phyloP scores from a whole-genome alignment of 2,888 invertebrate genomes.

The Meteorus colon region DNA sequence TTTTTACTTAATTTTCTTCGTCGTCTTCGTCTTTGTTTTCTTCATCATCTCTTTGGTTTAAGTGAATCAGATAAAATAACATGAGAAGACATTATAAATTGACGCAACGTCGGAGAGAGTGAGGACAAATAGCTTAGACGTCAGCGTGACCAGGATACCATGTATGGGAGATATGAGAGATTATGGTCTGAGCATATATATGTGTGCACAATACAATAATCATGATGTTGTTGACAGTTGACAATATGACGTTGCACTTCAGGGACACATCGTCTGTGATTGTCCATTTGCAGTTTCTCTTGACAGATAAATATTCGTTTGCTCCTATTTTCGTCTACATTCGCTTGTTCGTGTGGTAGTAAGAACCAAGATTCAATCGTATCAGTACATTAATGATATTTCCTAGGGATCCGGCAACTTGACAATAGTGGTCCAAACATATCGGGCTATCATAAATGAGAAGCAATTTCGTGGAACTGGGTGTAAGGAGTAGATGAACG shows the following conservation, averaged over 20 bases:
- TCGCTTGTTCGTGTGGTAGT: neutral
- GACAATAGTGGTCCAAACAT: slow-evolving; percentile 56
- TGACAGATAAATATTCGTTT: neutral
- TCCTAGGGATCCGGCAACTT: slow-evolving; percentile 52
- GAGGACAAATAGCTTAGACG: slow-evolving; percentile 66
- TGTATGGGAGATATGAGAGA: no score
- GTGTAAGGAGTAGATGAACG: slow-evolving; percentile 71
- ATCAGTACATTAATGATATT: neutral
- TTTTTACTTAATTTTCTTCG: no score
- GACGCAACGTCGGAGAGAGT: slow-evolving; percentile 54
- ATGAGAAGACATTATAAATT: slow-evolving; percentile 56
- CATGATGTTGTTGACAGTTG: no score
- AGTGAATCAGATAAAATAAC: slow-evolving; percentile 54
- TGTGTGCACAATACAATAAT: no score
- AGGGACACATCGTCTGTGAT: neutral
- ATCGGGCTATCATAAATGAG: slow-evolving; percentile 67
- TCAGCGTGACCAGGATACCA: slow-evolving; percentile 58
- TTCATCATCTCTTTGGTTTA: slow-evolving; percentile 27
- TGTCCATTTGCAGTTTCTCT: neutral
- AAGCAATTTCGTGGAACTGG: slow-evolving; percentile 67
- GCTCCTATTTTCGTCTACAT: neutral
- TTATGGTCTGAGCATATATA: no score
- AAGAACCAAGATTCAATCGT: neutral
- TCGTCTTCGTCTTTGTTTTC: neutral
- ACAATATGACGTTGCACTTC: no score